Conservation (phyloP, 2,888 invertebrate genomes). For the Dioctria rufipes region DNA sequence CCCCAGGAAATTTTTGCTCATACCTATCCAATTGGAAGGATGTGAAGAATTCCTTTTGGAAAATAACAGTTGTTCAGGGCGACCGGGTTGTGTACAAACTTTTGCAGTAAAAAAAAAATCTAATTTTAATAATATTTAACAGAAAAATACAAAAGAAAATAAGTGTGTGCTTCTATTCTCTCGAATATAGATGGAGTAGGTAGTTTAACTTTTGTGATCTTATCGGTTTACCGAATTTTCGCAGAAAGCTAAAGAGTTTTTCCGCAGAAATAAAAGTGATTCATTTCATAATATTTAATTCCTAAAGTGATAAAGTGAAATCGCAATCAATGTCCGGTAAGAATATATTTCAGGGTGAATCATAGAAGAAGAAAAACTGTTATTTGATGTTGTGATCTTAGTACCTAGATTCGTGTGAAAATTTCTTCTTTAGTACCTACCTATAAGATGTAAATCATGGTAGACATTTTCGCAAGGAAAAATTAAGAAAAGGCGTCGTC, state of each 20-base stretch:
- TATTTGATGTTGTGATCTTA: neutral
- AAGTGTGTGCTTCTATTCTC: neutral
- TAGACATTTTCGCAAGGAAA: neutral
- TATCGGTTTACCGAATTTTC: neutral
- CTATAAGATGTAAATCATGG: neutral
- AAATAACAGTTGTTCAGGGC: slow-evolving; percentile 49
- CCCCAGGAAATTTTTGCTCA: slow-evolving; percentile 2
- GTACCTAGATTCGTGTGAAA: neutral
- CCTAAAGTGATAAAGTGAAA: neutral
- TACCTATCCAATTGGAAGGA: slow-evolving; percentile 21
- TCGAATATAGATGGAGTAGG: neutral
- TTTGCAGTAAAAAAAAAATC: neutral
- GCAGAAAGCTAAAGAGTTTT: neutral
- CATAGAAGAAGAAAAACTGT: neutral
- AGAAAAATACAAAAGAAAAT: neutral
- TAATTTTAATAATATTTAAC: neutral
- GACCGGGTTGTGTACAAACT: slow-evolving; percentile 47
- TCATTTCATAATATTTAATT: neutral
- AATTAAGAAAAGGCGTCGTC: slow-evolving; percentile 32
- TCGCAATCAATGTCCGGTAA: slow-evolving; percentile 40
- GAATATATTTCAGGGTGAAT: slow-evolving; percentile 1
- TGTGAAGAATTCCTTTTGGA: slow-evolving; percentile 32
- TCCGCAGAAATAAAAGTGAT: slow-evolving; percentile 8
- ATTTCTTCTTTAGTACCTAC: neutral
- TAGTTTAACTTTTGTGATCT: neutral